These are phyloP conservation scores for Sebastes oblongus DNA, from an alignment of 2,797 vertebrate species.

Conservation along the genomic window DNA sequence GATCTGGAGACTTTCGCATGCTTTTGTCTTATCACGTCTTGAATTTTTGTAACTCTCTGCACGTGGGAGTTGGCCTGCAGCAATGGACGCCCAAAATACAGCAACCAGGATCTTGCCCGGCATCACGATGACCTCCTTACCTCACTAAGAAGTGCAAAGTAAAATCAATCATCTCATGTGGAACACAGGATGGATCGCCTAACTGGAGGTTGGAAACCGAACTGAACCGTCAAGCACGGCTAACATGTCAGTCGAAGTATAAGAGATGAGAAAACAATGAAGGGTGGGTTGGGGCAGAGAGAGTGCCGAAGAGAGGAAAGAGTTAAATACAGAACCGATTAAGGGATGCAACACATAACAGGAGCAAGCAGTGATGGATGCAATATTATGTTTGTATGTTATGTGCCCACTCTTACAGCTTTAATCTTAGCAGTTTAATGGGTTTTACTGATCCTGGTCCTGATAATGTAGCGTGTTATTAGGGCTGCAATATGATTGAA, in stretches of 20 bases:
- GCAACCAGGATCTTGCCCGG: not conserved
- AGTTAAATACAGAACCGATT: not conserved
- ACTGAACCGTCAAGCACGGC: not conserved
- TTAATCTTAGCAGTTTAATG: not conserved
- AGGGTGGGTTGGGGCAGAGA: not conserved
- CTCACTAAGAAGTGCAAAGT: conserved; percentile 5
- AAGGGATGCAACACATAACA: not conserved
- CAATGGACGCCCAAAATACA: not conserved
- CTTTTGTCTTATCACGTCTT: not conserved
- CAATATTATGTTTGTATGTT: not conserved
- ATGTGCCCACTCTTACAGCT: not conserved
- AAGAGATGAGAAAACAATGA: not conserved
- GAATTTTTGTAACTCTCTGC: conserved; percentile 1
- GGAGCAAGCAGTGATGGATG: not conserved
- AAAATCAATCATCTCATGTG: conserved; percentile 16
- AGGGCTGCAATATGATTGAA: not conserved
- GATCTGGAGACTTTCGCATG: not conserved
- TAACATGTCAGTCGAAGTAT: not conserved
- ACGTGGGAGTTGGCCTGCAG: not conserved
- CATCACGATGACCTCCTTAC: not conserved
- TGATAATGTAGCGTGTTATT: not conserved
- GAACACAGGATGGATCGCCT: not conserved
- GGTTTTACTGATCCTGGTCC: conserved; percentile 5
- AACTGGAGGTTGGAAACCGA: not conserved
- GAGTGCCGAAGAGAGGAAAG: not conserved